Evolutionary conservation across 1,140 invertebrate species (phyloP).

Genomic region (Zaprionus taronus): DNA sequence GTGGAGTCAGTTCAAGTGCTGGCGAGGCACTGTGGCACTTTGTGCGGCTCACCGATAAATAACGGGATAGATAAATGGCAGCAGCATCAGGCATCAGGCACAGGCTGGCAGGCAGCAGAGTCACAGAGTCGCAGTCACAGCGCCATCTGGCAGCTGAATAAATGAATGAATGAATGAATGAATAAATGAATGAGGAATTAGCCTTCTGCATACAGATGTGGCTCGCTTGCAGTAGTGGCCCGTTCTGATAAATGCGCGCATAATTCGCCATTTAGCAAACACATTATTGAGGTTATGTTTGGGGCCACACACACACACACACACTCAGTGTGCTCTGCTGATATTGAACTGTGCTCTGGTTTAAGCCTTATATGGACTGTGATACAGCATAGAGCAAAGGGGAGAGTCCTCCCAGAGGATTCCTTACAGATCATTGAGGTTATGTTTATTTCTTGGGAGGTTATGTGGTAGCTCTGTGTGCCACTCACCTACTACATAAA

Average conservation of each 20-base stretch:
- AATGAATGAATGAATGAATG: slow-evolving; percentile 22
- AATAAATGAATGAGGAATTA: slow-evolving; percentile 35
- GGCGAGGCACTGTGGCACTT: slow-evolving; percentile 3
- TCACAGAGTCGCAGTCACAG: not conserved
- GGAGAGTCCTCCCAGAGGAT: too few relatives aligned
- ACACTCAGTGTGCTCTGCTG: not conserved
- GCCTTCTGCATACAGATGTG: not conserved
- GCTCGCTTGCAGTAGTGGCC: not conserved
- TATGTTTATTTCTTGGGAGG: not conserved
- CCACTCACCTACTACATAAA: too few relatives aligned
- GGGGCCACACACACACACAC: not conserved
- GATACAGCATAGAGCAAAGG: too few relatives aligned
- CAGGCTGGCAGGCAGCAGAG: too few relatives aligned
- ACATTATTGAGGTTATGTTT: not conserved
- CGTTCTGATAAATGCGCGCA: not conserved
- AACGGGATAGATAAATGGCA: slow-evolving; percentile 40
- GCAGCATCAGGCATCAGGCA: not conserved
- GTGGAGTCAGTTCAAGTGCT: slow-evolving; percentile 43
- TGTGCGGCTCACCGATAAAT: slow-evolving; percentile 25
- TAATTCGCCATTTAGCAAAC: slow-evolving; percentile 8
- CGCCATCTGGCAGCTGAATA: slow-evolving; percentile 1
- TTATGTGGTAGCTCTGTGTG: too few relatives aligned
- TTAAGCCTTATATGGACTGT: not conserved
- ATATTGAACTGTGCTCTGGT: slow-evolving; percentile 1
- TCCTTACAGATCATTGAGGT: not conserved